Conservation (phyloP, 2,888 invertebrate genomes). For the Euzetes globulus region DNA sequence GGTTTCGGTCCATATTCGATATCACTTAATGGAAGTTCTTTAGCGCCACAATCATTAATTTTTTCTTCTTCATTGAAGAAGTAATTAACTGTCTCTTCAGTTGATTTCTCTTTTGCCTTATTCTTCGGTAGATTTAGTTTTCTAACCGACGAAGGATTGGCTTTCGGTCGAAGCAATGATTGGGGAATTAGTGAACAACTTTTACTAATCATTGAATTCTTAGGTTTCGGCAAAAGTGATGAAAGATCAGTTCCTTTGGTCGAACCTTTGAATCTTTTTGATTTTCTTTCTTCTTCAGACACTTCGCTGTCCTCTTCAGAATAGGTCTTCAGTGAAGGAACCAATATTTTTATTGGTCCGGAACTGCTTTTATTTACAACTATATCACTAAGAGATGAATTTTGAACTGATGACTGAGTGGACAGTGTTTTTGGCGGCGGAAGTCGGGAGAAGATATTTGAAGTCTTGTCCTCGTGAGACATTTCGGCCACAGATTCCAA, state of each 20-base stretch:
- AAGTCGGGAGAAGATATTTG: not conserved
- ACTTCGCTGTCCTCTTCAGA: slow-evolving; percentile 29
- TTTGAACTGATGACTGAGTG: not conserved
- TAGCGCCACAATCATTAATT: slow-evolving; percentile 26
- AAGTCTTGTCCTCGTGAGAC: not conserved
- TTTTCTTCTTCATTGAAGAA: slow-evolving; percentile 24
- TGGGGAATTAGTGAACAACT: slow-evolving; percentile 8
- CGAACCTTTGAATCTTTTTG: slow-evolving; percentile 21
- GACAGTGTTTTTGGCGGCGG: not conserved
- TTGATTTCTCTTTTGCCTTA: not conserved
- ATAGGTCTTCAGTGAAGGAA: not conserved
- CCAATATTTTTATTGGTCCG: slow-evolving; percentile 28
- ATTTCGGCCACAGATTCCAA: not conserved
- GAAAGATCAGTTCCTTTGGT: slow-evolving; percentile 22
- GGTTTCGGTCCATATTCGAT: slow-evolving; percentile 13
- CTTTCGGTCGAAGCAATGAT: slow-evolving; percentile 21
- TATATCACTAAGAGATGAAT: slow-evolving; percentile 13
- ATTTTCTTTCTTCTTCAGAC: slow-evolving; percentile 23
- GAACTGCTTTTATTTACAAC: not conserved
- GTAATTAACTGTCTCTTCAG: not conserved
- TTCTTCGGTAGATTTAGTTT: not conserved
- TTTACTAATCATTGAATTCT: not conserved
- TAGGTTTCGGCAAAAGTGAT: slow-evolving; percentile 34
- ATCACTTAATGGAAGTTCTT: not conserved
- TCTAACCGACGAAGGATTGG: not conserved